Base-by-base conservation (phyloP, 2,113 vertebrate species). In the Ibidorhyncha struthersii region DNA sequence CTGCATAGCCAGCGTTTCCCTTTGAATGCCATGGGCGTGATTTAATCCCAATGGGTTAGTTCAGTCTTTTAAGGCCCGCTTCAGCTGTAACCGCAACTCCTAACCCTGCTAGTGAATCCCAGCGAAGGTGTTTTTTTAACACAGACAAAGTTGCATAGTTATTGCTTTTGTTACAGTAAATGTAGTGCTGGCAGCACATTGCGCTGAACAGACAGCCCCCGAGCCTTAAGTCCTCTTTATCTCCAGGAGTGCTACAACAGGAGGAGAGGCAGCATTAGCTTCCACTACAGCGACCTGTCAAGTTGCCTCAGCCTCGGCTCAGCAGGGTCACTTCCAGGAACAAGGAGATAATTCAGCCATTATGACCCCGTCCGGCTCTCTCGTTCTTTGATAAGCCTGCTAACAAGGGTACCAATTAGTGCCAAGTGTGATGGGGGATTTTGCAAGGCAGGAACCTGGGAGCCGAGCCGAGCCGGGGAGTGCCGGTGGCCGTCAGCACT, bases 271-370 rank as follows among this genome's bases (percentile, higher is more conserved):
- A 90, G 86, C 32, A 5, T 81, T 89, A 55, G 56, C 93, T 96
- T 97, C 96, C 93, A 95, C 92, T 95, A 82, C 89, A 93, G 89
- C 2, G 55, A 91, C 91, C 96, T 95, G 97, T 94, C 95, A 96
- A 87, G 63, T 95, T 65, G 55, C 73, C 82, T 97, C 94, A 96
- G 71, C 76, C 82, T 97, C 22, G 52, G 76, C 82, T 96, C 93
- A 92, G 89, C 87, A 76, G 95, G 89, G 96, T 95, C 91, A 89
- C 81, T 95, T 96, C 89, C 86, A 97, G 94, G 92, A 96, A 96
- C 96, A 96, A 93, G 93, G 96, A 96, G 95, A 89, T 93, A 97
- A 97, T 95, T 95, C 96, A 86, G 85, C 87, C 89, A 95, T 93
- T 89, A 82, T 93, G 94, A 97, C 92, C 92, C 96, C 23, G 12